These are phyloP conservation scores for Catagonus wagneri DNA, from an alignment of 2,113 vertebrate genomes.

Conservation along the genomic window DNA sequence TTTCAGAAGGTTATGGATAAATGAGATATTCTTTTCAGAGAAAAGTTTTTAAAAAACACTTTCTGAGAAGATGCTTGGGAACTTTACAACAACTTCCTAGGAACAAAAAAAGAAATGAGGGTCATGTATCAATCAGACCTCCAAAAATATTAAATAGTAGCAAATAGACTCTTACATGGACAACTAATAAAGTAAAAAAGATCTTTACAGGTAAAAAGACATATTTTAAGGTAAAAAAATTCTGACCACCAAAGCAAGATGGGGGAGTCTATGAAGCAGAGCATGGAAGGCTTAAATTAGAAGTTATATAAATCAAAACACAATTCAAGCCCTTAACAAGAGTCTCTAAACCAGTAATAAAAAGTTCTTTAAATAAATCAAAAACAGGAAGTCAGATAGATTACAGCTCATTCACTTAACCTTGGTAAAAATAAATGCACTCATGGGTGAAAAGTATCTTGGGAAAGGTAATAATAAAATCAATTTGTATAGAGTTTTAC, in stretches of 20 bases:
- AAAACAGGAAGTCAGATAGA: constrained; percentile 58
- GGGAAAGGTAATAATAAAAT: constrained; percentile 29
- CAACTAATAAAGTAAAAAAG: not conserved
- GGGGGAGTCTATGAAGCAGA: not conserved
- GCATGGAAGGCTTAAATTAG: not conserved
- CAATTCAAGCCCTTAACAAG: not conserved
- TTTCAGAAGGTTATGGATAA: not conserved
- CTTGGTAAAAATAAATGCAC: constrained; percentile 61
- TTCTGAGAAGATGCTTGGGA: not conserved
- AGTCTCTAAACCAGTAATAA: constrained; percentile 30
- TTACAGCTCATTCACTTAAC: not conserved
- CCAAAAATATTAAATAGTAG: not conserved
- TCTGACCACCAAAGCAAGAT: constrained; percentile 44
- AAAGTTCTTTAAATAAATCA: constrained; percentile 58
- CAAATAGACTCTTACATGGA: not conserved
- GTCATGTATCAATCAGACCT: not conserved
- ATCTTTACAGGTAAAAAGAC: not conserved
- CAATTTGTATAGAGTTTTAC: not conserved
- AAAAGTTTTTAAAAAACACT: not conserved
- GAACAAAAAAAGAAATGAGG: not conserved
- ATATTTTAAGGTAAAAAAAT: constrained; percentile 28
- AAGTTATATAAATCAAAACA: constrained; percentile 27
- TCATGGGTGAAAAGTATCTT: constrained; percentile 1
- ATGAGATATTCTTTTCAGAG: not conserved
- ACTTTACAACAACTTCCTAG: not conserved